These are phyloP conservation scores for Psittacula echo DNA, from an alignment of 2,797 vertebrate genomes.

Conservation along the genomic window DNA sequence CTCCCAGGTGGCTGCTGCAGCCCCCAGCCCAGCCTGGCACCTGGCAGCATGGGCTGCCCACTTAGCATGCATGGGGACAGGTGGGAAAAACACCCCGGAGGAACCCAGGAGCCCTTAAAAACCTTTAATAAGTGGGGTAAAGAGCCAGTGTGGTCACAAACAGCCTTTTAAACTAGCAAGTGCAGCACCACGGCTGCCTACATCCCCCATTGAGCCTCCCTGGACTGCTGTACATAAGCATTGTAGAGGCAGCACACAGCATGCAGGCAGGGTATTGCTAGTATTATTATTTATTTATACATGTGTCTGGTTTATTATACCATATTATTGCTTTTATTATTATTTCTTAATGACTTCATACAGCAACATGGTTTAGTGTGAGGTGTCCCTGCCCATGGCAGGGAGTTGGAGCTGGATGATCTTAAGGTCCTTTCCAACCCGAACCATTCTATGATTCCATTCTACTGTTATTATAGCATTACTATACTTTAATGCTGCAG, in stretches of 20 bases:
- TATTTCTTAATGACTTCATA: neutral
- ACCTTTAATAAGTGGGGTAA: rapidly evolving
- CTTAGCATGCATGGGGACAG: rapidly evolving
- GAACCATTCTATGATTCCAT: neutral
- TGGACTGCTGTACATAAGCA: rapidly evolving
- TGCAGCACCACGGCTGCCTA: neutral
- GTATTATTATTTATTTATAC: neutral
- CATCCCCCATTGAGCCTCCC: neutral
- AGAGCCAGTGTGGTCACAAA: neutral
- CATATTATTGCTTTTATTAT: neutral
- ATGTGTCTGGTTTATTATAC: neutral
- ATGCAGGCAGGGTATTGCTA: neutral
- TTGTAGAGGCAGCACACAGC: neutral
- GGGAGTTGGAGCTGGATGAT: neutral
- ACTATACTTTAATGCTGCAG: neutral
- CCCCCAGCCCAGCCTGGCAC: too few relatives aligned
- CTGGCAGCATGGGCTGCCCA: rapidly evolving
- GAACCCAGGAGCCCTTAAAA: too few relatives aligned
- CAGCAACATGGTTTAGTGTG: neutral
- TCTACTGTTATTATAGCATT: neutral
- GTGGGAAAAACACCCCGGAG: neutral
- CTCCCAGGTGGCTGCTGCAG: rapidly evolving
- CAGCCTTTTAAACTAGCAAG: rapidly evolving
- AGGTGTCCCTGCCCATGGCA: neutral
- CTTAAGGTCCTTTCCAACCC: neutral